Conservation (phyloP, 1,140 invertebrate genomes). For the Harpegnathos saltator region DNA sequence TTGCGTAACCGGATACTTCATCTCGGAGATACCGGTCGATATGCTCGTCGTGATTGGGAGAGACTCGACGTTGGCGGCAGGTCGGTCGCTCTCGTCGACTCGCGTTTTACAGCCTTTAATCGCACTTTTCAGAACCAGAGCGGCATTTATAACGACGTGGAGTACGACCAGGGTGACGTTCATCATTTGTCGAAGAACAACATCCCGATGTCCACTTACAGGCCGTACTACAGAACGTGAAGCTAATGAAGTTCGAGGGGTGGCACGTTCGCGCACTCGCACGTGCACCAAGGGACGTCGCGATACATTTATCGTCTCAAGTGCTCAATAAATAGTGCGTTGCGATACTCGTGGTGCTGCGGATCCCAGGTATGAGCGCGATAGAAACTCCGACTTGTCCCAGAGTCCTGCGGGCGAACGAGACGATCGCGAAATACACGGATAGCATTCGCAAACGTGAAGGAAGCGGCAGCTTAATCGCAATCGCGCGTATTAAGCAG, state of each 20-base stretch:
- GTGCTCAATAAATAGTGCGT: conserved; percentile 54
- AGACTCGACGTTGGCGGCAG: too few relatives aligned
- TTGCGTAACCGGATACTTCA: not conserved
- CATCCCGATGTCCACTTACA: conserved; percentile 91
- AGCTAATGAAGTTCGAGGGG: not conserved
- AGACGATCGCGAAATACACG: conserved; percentile 6
- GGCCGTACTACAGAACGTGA: conserved; percentile 84
- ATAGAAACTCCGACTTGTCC: conserved; percentile 9
- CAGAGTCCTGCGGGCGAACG: not conserved
- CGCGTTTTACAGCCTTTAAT: not conserved
- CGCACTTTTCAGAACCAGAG: conserved; percentile 91
- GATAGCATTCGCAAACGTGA: conserved; percentile 3
- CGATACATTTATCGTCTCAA: conserved; percentile 37
- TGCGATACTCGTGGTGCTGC: not conserved
- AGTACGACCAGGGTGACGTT: conserved; percentile 91
- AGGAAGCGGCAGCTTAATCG: not conserved
- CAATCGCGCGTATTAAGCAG: conserved; percentile 2
- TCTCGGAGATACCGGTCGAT: not conserved
- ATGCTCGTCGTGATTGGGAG: too few relatives aligned
- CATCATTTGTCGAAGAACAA: conserved; percentile 87
- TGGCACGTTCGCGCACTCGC: not conserved
- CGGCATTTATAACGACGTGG: conserved; percentile 95
- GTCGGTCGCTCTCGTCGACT: too few relatives aligned
- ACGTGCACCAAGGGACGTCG: not conserved
- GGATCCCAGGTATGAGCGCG: not conserved